Evolutionary conservation across 2,888 invertebrate genomes (phyloP), one percentile per base, ranked within the genome.

Genomic region (Isoperla grammatica): DNA sequence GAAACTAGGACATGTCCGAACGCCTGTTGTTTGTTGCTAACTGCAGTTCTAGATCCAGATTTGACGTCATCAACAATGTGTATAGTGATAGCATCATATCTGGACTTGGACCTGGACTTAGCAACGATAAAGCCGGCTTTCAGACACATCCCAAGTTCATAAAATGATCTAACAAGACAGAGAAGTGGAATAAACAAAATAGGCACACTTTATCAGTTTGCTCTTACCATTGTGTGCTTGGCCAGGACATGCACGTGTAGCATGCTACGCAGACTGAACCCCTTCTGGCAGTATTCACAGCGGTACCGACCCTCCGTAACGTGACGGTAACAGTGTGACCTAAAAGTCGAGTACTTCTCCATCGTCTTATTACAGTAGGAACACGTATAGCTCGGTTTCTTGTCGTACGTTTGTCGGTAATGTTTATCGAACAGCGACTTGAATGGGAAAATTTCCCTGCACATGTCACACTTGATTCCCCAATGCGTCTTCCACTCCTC

Each of bases 281-380:
- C 71, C 67, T 79, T 78, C 20, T 72, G 71, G 70, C 82, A 83
- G 46, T 76, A 73, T 43, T 78, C 76, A 68, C 82, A 83, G 82
- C 76, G 78, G 69, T 77, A 80, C 71, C 78, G 75, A 57, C 79
- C 76, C 68, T 80, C 81, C 17, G 76, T 76, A 43, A 81, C 75
- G 67, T 83, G 83, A 58, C 79, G 71, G 67, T 82, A 79, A 70
- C 81, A 80, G 68, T 83, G 83, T 45, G 77, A 73, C 13, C 78
- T 74, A 66, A 82, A 81, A 29, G 75, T 71, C 1, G 75, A 71
- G 69, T 82, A 83, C 65, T 80, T 80, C 17, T 78, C 76, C 67
- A 76, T 78, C 59, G 77, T 74, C 65, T 80, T 80, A 59, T 76
- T 75, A 67, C 83, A 83, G 65, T 79, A 77, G 50, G 79, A 78